phyloP scores from a whole-genome alignment of 2,888 invertebrate genomes.

The Criorhina ranunculi region DNA sequence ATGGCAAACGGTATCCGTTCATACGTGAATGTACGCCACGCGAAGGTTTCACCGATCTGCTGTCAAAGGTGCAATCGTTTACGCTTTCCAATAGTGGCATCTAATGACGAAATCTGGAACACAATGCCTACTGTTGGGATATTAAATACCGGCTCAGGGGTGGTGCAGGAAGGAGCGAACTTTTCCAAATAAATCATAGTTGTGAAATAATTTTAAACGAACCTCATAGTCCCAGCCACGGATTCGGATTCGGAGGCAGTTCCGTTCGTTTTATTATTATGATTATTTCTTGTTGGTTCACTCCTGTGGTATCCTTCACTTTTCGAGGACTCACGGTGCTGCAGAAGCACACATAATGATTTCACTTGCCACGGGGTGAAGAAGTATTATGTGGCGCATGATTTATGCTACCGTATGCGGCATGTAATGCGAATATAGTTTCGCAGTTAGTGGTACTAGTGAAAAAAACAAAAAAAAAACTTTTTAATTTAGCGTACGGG shows the following conservation, averaged over 20 bases:
- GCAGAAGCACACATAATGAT: constrained; percentile 58
- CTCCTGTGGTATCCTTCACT: constrained; percentile 54
- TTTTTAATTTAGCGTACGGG: constrained; percentile 67
- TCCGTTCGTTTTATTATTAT: constrained; percentile 62
- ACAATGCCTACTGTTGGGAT: constrained; percentile 49
- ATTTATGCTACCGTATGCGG: constrained; percentile 65
- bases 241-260: constrained; percentile 36
- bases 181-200: constrained; percentile 68
- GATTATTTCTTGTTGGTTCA: constrained; percentile 59
- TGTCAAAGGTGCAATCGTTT: constrained; percentile 7
- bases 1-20: not conserved
- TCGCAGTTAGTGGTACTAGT: constrained; percentile 55
- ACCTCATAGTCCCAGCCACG: constrained; percentile 28
- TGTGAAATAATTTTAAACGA: constrained; percentile 61
- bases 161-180: constrained; percentile 44
- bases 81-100: constrained; percentile 3
- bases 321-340: constrained; percentile 43
- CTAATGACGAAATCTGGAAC: constrained; percentile 38
- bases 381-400: constrained; percentile 63
- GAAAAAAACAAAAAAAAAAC: constrained; percentile 61
- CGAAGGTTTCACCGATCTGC: constrained; percentile 3
- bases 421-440: constrained; percentile 53
- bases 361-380: constrained; percentile 63
- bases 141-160: constrained; percentile 41
- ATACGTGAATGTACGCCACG: not conserved